Base-by-base conservation (phyloP, 2,888 invertebrate species). In the Scaptomyza flava region DNA sequence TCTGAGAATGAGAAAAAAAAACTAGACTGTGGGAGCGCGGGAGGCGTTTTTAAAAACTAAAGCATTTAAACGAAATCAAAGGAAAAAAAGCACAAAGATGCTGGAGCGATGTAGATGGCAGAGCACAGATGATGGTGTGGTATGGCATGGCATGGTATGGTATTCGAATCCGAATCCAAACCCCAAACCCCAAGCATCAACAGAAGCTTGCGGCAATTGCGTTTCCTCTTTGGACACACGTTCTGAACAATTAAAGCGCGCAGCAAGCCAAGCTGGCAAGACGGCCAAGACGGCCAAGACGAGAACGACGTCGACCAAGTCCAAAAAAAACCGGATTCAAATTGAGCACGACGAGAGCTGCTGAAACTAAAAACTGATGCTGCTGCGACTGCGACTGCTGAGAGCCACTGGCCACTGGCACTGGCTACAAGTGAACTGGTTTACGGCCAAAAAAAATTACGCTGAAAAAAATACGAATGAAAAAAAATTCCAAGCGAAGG, bases 191-290 rank as follows among this genome's bases (percentile, higher is more conserved):
- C 78, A 64, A 69, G 65, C 67, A 72, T 79, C 85, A 87, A 89
- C 89, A 89, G 89, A 89, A 89, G 89, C 89, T 89, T 83, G 77
- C 87, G 80, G 84, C 89, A 88, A 86, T 88, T 88, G 85, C 79
- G 89, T 89, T 85, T 82, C 85, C 78, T 85, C 85, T 86, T 86
- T 83, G 81, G 81, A 80, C 84, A 81, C 87, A 85, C 89, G 85
- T 89, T 78, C 87, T 84, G 85, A 81, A 84, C 87, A 85, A 84
- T 87, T 84, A 87, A 84, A 80, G 79, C 66, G 78, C 73, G 76
- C 72, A 66, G 72, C 81, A 77, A 77, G 81, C 81, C 68, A 75
- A 75, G 66, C 75, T 72, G 73, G 77, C 77, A 77, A 77, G 50
- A 50, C 50, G 72, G 57, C 73, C 77, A 77, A 77, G 50, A 50